Percentiles rank a stretch among this genome's conserved stretches.
Evolutionary conservation across 2,888 invertebrate genomes (phyloP).

Genomic region (Macaria notata): DNA sequence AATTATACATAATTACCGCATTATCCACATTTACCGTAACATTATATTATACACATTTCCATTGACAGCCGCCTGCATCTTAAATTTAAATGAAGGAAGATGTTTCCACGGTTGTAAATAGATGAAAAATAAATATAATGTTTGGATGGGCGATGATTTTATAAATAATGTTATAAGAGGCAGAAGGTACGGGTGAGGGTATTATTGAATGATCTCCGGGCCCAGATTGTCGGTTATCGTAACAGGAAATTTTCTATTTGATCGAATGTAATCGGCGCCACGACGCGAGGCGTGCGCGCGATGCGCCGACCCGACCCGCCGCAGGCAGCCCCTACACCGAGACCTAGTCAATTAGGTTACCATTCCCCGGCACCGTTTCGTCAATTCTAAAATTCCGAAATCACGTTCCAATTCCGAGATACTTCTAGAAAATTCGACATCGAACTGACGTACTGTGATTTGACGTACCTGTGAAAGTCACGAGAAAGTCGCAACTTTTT

Average conservation of each 20-base stretch:
- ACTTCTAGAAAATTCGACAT: constrained; percentile 58
- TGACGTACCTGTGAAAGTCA: constrained; percentile 29
- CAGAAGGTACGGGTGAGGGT: constrained; percentile 22
- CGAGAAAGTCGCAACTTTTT: constrained; percentile 33
- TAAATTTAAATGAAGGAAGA: too few relatives aligned
- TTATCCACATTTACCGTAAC: too few relatives aligned
- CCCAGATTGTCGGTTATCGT: constrained; percentile 57
- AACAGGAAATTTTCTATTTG: constrained; percentile 64
- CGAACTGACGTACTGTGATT: constrained; percentile 46
- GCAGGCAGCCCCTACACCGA: constrained; percentile 36
- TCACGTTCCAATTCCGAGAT: constrained; percentile 55
- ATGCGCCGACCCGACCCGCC: constrained; percentile 36
- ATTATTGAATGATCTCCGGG: constrained; percentile 55
- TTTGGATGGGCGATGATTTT: constrained; percentile 23
- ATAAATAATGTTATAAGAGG: constrained; percentile 32
- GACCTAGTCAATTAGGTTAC: constrained; percentile 70
- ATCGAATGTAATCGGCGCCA: constrained; percentile 61
- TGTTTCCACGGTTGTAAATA: constrained; percentile 12
- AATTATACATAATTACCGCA: too few relatives aligned
- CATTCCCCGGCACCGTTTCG: constrained; percentile 40
- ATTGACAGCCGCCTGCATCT: too few relatives aligned
- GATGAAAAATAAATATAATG: constrained; percentile 15
- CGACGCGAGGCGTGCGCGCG: constrained; percentile 21
- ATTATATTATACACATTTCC: too few relatives aligned
- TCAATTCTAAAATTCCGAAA: constrained; percentile 57